Percentiles rank a stretch among this genome's conserved stretches.
Conservation (phyloP, 1,140 invertebrate species). For the Lucilia sericata region DNA sequence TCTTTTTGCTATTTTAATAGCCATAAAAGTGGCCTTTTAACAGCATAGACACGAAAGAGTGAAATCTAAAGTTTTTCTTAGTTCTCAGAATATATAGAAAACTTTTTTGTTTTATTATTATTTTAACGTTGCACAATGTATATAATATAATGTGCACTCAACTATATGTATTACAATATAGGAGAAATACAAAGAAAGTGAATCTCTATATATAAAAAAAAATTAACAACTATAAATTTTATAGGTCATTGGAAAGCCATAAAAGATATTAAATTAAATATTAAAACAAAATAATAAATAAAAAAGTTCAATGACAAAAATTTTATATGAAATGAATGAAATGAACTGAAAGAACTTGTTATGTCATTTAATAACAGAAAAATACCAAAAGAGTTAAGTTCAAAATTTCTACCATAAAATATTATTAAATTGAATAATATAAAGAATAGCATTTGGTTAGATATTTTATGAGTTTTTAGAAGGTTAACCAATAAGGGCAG, state of each 20-base stretch:
- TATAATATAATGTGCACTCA: background rate
- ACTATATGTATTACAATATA: background rate
- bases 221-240: slow-evolving; percentile 24
- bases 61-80: background rate
- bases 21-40: background rate
- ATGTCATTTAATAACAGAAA: too few species aligned
- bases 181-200: slow-evolving; percentile 3
- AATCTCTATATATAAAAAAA: slow-evolving; percentile 27
- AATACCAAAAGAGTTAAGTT: too few species aligned
- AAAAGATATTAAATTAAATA: slow-evolving; percentile 5
- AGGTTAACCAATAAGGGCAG: too few species aligned
- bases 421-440: too few species aligned
- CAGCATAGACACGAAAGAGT: background rate
- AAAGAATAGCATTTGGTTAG: too few species aligned
- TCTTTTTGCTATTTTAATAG: background rate
- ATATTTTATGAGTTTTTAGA: too few species aligned
- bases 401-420: too few species aligned
- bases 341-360: too few species aligned
- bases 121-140: background rate
- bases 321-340: too few species aligned
- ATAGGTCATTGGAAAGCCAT: slow-evolving; percentile 35
- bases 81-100: background rate
- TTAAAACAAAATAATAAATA: background rate
- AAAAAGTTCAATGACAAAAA: background rate
- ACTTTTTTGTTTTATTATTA: background rate